A percentile compares a stretch with the other conserved stretches of the same genome.
Evolutionary conservation across 2,113 vertebrate species (phyloP).

Genomic region (Upupa epops): DNA sequence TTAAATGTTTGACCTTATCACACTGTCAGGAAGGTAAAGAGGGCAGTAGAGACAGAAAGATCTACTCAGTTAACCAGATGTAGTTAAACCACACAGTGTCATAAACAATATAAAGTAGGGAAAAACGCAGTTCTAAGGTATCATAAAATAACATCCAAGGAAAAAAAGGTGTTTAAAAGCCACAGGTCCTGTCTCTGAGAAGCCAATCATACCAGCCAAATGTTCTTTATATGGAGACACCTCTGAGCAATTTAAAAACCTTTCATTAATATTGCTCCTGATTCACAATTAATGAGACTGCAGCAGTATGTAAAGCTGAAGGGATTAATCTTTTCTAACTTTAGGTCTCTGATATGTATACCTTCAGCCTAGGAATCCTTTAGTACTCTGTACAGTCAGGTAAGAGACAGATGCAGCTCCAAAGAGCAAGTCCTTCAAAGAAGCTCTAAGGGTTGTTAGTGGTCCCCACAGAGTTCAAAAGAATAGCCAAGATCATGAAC

Average conservation of each 20-base stretch:
- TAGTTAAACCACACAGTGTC: neutral
- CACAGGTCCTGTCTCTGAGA: neutral
- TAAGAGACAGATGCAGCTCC: neutral
- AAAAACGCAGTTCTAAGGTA: neutral
- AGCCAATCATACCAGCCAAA: neutral
- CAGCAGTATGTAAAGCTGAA: neutral
- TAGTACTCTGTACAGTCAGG: neutral
- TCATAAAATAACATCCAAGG: neutral
- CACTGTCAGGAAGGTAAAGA: constrained; percentile 1
- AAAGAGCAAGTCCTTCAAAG: neutral
- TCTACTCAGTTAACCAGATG: neutral
- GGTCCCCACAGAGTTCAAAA: neutral
- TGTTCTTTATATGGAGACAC: neutral
- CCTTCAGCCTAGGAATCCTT: neutral
- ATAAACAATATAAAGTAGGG: neutral
- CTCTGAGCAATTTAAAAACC: neutral
- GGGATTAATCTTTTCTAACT: neutral
- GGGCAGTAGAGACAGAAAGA: neutral
- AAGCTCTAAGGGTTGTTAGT: neutral
- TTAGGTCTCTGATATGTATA: neutral
- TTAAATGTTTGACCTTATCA: constrained; percentile 60
- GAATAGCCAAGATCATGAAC: neutral
- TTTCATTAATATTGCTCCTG: neutral
- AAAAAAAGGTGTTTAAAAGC: neutral
- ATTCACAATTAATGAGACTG: neutral